Conservation (phyloP, 2,797 vertebrate genomes). For the Coendou prehensilis region DNA sequence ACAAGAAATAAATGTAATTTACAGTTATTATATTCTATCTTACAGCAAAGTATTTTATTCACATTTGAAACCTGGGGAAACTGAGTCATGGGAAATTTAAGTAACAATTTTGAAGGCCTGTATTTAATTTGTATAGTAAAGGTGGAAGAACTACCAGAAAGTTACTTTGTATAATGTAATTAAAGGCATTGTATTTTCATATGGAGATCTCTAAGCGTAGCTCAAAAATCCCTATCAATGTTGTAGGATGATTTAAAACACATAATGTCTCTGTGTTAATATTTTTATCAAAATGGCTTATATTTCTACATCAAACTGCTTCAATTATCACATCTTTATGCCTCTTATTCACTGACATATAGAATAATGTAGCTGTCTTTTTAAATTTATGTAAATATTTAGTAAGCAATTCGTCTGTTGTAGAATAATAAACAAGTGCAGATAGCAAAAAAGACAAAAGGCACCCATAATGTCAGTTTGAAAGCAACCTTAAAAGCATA, state of each 20-base stretch:
- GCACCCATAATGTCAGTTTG: neutral
- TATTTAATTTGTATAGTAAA: constrained; percentile 11
- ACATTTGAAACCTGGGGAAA: constrained; percentile 22
- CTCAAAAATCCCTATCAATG: neutral
- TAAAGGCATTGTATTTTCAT: neutral
- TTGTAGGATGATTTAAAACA: neutral
- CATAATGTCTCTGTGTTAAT: neutral
- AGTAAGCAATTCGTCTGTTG: neutral
- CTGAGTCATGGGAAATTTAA: neutral
- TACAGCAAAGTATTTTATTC: neutral
- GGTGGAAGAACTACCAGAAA: neutral
- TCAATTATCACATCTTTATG: neutral
- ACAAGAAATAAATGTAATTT: neutral
- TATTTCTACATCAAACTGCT: neutral
- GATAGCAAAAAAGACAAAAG: neutral
- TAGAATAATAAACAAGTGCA: neutral
- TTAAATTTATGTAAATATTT: neutral
- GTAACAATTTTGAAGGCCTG: neutral
- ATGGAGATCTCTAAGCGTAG: neutral
- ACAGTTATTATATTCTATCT: neutral
- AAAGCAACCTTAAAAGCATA: neutral
- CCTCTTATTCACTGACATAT: neutral
- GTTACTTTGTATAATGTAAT: neutral
- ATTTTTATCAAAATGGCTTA: neutral
- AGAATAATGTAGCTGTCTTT: neutral